A percentile compares a stretch with the other conserved stretches of the same genome.
Evolutionary conservation across 2,797 vertebrate species (phyloP).

Genomic region (Sebastes reedi): DNA sequence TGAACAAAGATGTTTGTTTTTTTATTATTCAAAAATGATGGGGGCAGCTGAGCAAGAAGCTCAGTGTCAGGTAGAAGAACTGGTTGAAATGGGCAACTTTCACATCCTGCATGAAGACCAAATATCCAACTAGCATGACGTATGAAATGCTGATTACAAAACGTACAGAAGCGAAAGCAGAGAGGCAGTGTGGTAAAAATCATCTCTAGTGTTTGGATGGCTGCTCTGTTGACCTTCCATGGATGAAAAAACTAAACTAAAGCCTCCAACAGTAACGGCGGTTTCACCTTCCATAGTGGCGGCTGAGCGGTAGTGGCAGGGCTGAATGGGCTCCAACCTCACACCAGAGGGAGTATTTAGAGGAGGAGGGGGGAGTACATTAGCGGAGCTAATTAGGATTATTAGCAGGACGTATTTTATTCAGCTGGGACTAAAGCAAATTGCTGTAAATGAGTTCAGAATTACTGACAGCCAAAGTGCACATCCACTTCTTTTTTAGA

Average conservation of each 20-base stretch:
- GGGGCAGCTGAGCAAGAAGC: background rate
- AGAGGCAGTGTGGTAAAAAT: background rate
- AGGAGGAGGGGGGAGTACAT: conserved; percentile 52
- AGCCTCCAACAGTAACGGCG: background rate
- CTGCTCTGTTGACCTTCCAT: background rate
- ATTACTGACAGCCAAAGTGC: conserved; percentile 43
- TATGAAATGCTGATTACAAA: background rate
- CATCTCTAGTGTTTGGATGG: background rate
- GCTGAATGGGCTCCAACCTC: conserved; percentile 42
- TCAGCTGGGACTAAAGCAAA: conserved; percentile 76
- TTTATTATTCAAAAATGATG: background rate
- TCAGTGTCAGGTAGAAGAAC: background rate
- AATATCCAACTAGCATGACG: background rate
- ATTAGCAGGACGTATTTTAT: conserved; percentile 76
- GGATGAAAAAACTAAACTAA: background rate
- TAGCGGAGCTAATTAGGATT: conserved; percentile 79
- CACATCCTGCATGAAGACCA: background rate
- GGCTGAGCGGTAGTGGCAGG: conserved; percentile 21
- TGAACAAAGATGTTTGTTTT: background rate
- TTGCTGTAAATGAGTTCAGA: conserved; percentile 61
- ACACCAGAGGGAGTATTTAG: conserved; percentile 58
- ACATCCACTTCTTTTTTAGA: background rate
- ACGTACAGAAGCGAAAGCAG: no score
- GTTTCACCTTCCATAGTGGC: background rate
- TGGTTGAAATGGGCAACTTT: background rate